Evolutionary conservation across 2,797 vertebrate species (phyloP).

Genomic region (Enteromius fasciolatus): DNA sequence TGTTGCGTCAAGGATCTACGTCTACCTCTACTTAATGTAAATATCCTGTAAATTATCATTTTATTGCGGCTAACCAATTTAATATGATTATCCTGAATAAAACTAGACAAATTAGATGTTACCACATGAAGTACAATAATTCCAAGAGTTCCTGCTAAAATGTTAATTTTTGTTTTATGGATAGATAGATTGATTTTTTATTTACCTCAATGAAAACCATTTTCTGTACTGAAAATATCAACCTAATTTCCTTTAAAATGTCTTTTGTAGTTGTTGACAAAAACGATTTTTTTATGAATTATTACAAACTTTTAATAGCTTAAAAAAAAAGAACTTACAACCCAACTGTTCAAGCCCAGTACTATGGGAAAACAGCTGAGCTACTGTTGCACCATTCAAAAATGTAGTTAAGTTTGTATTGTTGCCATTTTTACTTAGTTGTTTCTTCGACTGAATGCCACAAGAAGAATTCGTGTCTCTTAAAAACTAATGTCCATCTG

Average conservation of each 20-base stretch:
- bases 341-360: not conserved
- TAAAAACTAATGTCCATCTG: not conserved
- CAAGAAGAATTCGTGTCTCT: not conserved
- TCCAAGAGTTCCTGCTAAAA: not conserved
- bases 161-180: not conserved
- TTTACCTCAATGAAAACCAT: not conserved
- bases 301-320: not conserved
- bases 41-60: not conserved
- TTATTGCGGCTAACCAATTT: not conserved
- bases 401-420: not conserved
- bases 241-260: not conserved
- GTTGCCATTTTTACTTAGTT: not conserved
- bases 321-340: not conserved
- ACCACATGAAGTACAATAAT: not conserved
- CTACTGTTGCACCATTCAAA: not conserved
- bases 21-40: not conserved
- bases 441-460: not conserved
- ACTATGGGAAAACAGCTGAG: not conserved
- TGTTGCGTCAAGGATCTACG: not conserved
- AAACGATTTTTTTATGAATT: not conserved
- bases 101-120: not conserved
- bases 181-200: no score
- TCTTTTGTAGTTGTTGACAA: not conserved
- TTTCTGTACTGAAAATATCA: not conserved
- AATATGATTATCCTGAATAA: not conserved